These are phyloP conservation scores for Andrena cerasifolii DNA, from an alignment of 1,140 invertebrate species.

Conservation along the genomic window DNA sequence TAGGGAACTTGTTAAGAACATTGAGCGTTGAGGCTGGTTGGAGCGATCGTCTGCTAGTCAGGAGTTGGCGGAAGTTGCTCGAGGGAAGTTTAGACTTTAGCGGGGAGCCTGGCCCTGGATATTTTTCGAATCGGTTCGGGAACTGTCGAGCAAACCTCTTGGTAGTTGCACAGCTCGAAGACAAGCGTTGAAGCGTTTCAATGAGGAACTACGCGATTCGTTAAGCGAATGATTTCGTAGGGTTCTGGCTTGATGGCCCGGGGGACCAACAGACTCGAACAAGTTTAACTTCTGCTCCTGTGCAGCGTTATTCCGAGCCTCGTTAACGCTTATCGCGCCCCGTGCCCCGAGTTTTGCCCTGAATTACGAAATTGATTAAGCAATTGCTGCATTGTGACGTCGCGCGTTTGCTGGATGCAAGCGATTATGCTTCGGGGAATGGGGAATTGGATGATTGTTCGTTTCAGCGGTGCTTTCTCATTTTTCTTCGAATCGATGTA, in stretches of 20 bases:
- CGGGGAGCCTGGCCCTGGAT: slow-evolving; percentile 11
- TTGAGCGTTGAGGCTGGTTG: background rate
- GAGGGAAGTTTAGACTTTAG: slow-evolving; percentile 11
- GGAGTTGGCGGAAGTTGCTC: background rate
- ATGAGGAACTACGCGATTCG: slow-evolving; percentile 27
- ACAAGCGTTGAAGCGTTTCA: background rate
- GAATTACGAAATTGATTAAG: slow-evolving; percentile 17
- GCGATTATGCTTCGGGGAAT: too few species aligned
- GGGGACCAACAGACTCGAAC: slow-evolving; percentile 12
- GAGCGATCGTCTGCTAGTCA: background rate
- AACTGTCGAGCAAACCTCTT: background rate
- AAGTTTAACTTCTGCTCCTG: slow-evolving; percentile 19
- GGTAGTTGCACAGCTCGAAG: background rate
- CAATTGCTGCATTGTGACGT: too few species aligned
- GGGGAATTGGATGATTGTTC: too few species aligned
- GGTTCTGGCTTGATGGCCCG: background rate
- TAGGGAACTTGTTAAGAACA: slow-evolving; percentile 30
- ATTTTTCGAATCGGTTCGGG: slow-evolving; percentile 20
- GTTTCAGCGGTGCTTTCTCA: too few species aligned
- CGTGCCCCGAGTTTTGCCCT: background rate
- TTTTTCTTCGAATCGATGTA: too few species aligned
- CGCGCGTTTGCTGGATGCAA: too few species aligned
- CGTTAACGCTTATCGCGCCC: background rate
- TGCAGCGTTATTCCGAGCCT: slow-evolving; percentile 14
- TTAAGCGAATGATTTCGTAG: slow-evolving; percentile 27